A percentile compares a stretch with the other conserved stretches of the same genome.
Conservation (phyloP, 2,888 invertebrate species). For the Phaonia tiefii region DNA sequence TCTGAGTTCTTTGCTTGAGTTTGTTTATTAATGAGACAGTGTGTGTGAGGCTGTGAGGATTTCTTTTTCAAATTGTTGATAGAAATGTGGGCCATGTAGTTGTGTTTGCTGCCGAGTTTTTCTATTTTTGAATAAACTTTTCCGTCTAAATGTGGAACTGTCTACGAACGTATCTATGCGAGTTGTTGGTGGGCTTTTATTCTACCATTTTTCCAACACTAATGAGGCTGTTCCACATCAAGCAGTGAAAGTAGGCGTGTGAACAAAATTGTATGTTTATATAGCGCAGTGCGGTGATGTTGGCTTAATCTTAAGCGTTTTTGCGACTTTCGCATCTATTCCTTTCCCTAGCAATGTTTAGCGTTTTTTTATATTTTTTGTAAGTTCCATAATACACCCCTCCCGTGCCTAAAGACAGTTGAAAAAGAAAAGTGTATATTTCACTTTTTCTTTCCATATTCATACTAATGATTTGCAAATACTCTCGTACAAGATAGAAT, state of each 20-base stretch:
- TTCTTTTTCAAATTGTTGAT: constrained; percentile 37
- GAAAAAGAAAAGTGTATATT: constrained; percentile 47
- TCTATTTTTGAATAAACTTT: constrained; percentile 6
- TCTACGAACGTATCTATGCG: too few species aligned
- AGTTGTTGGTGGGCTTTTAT: background rate
- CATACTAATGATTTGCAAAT: constrained; percentile 66
- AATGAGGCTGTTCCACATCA: constrained; percentile 53
- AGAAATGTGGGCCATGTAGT: constrained; percentile 63
- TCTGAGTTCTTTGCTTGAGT: background rate
- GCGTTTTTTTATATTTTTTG: too few species aligned
- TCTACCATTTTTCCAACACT: constrained; percentile 41
- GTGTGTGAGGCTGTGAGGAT: background rate
- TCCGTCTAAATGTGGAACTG: background rate
- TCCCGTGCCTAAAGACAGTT: too few species aligned
- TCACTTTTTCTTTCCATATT: constrained; percentile 59
- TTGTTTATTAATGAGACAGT: too few species aligned
- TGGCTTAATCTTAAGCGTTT: constrained; percentile 39
- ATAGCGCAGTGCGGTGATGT: background rate
- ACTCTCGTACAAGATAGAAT: too few species aligned
- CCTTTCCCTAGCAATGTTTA: constrained; percentile 22
- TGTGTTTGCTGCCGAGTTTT: constrained; percentile 12
- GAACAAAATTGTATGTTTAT: constrained; percentile 46
- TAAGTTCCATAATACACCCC: too few species aligned
- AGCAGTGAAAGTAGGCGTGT: constrained; percentile 66
- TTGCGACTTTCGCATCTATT: constrained; percentile 10